Base-by-base conservation (phyloP, 2,888 invertebrate species). In the Acrobasis repandana region DNA sequence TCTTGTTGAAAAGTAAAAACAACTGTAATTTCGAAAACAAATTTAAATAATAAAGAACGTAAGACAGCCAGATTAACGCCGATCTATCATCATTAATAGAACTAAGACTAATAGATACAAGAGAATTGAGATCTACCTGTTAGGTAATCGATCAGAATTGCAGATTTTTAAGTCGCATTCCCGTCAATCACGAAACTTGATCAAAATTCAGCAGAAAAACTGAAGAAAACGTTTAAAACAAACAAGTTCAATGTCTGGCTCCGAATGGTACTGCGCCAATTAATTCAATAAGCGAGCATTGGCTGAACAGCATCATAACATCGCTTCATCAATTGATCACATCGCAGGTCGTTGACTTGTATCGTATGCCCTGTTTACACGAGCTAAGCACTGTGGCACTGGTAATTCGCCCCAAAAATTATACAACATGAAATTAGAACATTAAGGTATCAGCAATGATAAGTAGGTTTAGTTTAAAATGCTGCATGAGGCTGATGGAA, bases 281-380 rank as follows among this genome's bases (percentile, higher is more conserved):
- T 86, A 86, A 83, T 78, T 72, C 88, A 88, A 88, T 90, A 86
- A 88, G 81, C 86, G 79, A 80, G 82, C 86, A 85, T 85, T 80
- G 82, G 73, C 77, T 74, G 67, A 73, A 76, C 72, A 73, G 76
- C 81, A 86, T 84, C 82, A 82, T 84, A 84, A 86, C 84, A 86
- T 82, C 82, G 75, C 76, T 83, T 83, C 85, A 88, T 90, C 86
- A 87, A 87, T 86, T 86, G 81, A 76, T 79, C 79, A 80, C 74
- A 76, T 73, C 74, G 59, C 68, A 67, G 90, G 85, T 88, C 88
- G 77, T 77, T 80, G 79, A 76, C 83, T 75, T 72, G 38, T 38
- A 15, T 38, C 36, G 38, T n/a, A 10, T 36, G 52, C 38, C 14
- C 6, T 36, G 14, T 20, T 54, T 38, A 54, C 8, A 20, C 11